phyloP scores from a whole-genome alignment of 92 coral and sea anemone genomes.

The Epizoanthus stellaris region DNA sequence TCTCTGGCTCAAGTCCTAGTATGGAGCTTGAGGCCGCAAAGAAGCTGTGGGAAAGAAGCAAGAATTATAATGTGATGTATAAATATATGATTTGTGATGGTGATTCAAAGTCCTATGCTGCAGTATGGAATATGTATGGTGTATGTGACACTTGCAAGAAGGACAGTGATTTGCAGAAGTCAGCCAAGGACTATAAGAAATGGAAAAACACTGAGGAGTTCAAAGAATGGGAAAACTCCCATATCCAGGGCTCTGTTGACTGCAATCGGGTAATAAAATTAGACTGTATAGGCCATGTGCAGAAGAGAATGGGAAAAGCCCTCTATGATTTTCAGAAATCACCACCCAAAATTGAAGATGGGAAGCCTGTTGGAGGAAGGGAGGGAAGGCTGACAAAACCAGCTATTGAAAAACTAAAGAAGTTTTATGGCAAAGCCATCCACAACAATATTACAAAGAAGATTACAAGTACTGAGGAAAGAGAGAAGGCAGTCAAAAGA shows the following conservation, averaged over 20 bases:
- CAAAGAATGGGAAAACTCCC: constrained; percentile 49
- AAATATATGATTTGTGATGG: constrained; percentile 53
- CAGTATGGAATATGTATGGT: constrained; percentile 47
- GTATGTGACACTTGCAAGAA: constrained; percentile 50
- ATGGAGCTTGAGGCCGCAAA: constrained; percentile 35
- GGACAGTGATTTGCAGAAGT: constrained; percentile 18
- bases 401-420: constrained; percentile 53
- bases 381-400: constrained; percentile 43
- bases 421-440: constrained; percentile 51
- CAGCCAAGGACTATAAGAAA: constrained; percentile 17
- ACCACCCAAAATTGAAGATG: constrained; percentile 43
- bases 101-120: constrained; percentile 33
- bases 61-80: constrained; percentile 16
- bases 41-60: constrained; percentile 33
- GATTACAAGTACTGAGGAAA: background rate
- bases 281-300: constrained; percentile 62
- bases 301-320: constrained; percentile 51
- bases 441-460: constrained; percentile 32
- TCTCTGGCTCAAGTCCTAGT: constrained; percentile 36
- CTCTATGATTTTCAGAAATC: constrained; percentile 39
- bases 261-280: constrained; percentile 51
- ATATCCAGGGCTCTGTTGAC: constrained; percentile 39
- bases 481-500: constrained; percentile 37
- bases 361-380: constrained; percentile 39
- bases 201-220: constrained; percentile 35